Conservation (phyloP, 2,888 invertebrate species). For the Chymomyza procnemis region DNA sequence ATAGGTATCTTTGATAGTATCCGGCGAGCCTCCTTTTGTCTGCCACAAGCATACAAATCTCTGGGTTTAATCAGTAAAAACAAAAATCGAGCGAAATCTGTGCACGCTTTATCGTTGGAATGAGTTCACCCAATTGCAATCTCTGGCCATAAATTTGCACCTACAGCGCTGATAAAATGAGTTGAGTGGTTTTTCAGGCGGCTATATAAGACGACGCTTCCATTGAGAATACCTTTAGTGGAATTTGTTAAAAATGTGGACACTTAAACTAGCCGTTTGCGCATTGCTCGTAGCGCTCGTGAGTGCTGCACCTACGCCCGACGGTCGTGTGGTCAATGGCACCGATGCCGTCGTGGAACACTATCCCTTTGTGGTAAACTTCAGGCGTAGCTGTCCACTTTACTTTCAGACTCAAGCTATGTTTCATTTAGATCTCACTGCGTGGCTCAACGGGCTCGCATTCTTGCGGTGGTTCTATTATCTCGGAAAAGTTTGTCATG, state of each 20-base stretch:
- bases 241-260: neutral
- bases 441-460: slow-evolving; percentile 61
- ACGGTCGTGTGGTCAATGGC: slow-evolving; percentile 74
- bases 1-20: neutral
- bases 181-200: neutral
- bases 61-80: neutral
- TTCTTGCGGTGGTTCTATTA: slow-evolving; percentile 67
- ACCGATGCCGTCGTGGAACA: slow-evolving; percentile 58
- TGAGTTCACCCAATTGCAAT: slow-evolving; percentile 1
- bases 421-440: slow-evolving; percentile 50
- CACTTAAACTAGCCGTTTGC: neutral
- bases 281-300: slow-evolving; percentile 27
- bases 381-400: neutral
- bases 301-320: slow-evolving; percentile 34
- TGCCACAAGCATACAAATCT: neutral
- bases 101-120: neutral
- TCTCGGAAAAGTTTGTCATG: slow-evolving; percentile 59
- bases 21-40: neutral
- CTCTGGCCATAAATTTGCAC: neutral
- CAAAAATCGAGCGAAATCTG: neutral
- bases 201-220: neutral
- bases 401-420: slow-evolving; percentile 2
- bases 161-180: neutral
- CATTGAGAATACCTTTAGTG: neutral
- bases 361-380: slow-evolving; percentile 72